A percentile compares a stretch with the other conserved stretches of the same genome.
Evolutionary conservation across 2,888 invertebrate genomes (phyloP).

Genomic region (Leptopterna dolabrata): DNA sequence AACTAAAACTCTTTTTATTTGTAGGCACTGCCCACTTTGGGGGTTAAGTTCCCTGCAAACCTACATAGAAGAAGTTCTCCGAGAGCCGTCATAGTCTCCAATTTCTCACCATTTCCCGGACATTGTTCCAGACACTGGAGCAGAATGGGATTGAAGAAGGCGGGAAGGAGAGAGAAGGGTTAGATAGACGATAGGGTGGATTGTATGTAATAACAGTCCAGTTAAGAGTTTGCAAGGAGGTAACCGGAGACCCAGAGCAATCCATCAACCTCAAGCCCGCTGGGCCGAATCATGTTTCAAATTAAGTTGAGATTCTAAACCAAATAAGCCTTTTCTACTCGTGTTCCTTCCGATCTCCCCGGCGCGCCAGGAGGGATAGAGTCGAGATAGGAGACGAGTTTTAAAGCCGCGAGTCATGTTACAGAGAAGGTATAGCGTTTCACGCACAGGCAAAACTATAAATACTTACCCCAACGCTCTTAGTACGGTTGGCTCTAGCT

Average conservation of each 20-base stretch:
- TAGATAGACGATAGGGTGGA: background rate
- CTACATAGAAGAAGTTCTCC: no score
- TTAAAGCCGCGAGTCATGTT: conserved; percentile 55
- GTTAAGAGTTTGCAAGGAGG: conserved; percentile 47
- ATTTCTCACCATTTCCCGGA: background rate
- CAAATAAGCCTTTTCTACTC: conserved; percentile 50
- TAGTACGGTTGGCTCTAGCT: background rate
- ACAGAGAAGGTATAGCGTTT: conserved; percentile 50
- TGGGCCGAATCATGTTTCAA: conserved; percentile 57
- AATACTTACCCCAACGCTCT: conserved; percentile 39
- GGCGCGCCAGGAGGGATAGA: conserved; percentile 3
- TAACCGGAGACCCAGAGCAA: conserved; percentile 42
- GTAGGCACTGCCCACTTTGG: no score
- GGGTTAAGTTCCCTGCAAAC: no score
- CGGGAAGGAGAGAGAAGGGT: background rate
- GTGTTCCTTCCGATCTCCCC: conserved; percentile 44
- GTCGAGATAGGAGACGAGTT: conserved; percentile 40
- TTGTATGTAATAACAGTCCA: conserved; percentile 47
- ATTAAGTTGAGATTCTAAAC: conserved; percentile 59
- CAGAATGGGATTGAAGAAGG: background rate
- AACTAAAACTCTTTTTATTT: no score
- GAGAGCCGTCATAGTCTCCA: no score
- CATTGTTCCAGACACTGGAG: background rate
- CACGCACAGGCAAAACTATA: conserved; percentile 54
- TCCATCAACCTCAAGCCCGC: conserved; percentile 57